These are phyloP conservation scores for Notospermus geniculatus DNA, from an alignment of 1,140 invertebrate species.

Conservation along the genomic window DNA sequence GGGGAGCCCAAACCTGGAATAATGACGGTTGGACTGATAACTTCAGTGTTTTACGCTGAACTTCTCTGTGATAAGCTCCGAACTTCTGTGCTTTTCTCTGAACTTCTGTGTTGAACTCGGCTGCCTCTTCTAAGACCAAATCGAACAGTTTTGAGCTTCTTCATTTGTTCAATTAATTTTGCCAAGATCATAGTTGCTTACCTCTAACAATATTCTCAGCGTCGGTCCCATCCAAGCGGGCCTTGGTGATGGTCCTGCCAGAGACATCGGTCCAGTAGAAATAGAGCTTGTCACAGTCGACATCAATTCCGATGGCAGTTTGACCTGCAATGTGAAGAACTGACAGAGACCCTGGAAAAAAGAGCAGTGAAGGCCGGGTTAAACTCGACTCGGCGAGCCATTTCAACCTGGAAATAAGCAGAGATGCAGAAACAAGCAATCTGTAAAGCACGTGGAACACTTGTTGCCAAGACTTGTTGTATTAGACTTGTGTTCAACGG, in stretches of 20 bases:
- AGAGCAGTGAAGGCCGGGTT: no score
- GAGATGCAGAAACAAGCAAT: no score
- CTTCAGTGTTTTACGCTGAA: no score
- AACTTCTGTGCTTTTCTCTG: no score
- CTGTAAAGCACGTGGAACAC: no score
- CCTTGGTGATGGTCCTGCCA: constrained; percentile 69
- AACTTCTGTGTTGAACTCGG: no score
- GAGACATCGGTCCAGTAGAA: constrained; percentile 90
- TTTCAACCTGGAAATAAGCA: neutral
- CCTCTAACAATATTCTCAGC: constrained; percentile 65
- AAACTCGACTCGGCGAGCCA: neutral
- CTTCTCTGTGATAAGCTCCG: no score
- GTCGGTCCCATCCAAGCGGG: constrained; percentile 72
- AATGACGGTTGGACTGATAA: constrained; percentile 33
- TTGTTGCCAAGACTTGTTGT: no score
- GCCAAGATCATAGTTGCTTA: constrained; percentile 42
- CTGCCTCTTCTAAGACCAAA: no score
- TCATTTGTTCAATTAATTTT: no score
- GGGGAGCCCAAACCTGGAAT: constrained; percentile 71
- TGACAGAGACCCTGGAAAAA: constrained; percentile 4
- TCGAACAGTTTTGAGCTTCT: no score
- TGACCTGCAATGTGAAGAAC: constrained; percentile 34
- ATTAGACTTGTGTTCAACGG: no score
- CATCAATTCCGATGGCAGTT: constrained; percentile 74
- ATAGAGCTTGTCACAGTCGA: constrained; percentile 79